Conservation (phyloP, 2,113 vertebrate genomes). For the Pangasianodon gigas region DNA sequence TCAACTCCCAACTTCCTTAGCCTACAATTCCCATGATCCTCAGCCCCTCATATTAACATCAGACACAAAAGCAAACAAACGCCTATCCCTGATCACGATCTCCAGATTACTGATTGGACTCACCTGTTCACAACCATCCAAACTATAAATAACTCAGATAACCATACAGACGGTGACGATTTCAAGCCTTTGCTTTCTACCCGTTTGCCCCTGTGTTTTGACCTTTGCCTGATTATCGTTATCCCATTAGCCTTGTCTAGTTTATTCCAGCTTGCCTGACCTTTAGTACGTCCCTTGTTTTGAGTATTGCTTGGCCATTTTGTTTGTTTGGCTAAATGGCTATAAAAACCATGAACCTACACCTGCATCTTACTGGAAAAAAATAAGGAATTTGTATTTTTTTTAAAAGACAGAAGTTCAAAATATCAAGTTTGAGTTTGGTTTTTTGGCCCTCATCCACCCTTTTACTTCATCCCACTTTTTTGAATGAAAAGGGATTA, state of each 20-base stretch:
- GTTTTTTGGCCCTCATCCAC: not conserved
- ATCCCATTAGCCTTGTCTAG: not conserved
- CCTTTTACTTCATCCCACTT: slow-evolving; percentile 45
- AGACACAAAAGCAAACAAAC: not conserved
- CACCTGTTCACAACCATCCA: not conserved
- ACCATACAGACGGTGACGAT: not conserved
- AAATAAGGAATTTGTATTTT: not conserved
- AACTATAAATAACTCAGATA: not conserved
- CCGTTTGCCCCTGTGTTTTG: not conserved
- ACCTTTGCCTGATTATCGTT: not conserved
- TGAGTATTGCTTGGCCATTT: not conserved
- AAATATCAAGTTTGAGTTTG: not conserved
- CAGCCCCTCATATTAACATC: not conserved
- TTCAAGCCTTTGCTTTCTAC: not conserved
- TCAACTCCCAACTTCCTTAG: not conserved
- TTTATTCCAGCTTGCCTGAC: not conserved
- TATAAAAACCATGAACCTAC: not conserved
- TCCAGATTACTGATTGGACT: not conserved
- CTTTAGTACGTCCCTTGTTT: not conserved
- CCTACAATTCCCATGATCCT: not conserved
- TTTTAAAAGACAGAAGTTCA: not conserved
- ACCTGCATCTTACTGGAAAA: not conserved
- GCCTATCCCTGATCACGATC: not conserved
- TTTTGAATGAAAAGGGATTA: slow-evolving; percentile 82
- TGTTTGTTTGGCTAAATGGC: not conserved